Conservation (phyloP, 2,888 invertebrate genomes). For the Resseliella maxima region DNA sequence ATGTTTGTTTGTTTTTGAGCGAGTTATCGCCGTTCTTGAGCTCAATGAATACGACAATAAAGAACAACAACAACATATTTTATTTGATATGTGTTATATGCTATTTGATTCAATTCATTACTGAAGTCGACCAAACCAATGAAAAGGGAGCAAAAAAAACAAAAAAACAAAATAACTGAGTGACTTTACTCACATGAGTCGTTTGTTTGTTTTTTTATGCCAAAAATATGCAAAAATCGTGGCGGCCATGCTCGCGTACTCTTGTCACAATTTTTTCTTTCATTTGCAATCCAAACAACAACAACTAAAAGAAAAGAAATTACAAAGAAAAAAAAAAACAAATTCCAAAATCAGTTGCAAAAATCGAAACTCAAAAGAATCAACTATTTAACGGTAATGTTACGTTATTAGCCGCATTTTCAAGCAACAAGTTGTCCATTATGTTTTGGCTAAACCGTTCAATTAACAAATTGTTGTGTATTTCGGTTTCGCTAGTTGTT, state of each 20-base stretch:
- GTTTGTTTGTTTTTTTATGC: neutral
- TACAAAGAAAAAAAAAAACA: neutral
- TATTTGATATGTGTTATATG: neutral
- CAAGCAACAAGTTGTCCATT: conserved; percentile 43
- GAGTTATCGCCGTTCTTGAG: neutral
- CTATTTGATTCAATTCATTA: neutral
- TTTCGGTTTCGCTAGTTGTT: neutral
- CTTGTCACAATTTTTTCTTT: neutral
- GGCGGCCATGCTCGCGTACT: neutral
- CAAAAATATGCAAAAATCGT: neutral
- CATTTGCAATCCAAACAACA: too few species aligned
- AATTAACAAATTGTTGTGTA: conserved; percentile 36
- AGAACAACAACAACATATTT: neutral
- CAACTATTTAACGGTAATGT: neutral
- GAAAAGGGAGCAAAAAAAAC: neutral
- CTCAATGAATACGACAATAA: neutral
- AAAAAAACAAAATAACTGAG: too few species aligned
- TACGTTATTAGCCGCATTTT: neutral
- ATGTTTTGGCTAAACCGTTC: conserved; percentile 40
- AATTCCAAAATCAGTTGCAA: neutral
- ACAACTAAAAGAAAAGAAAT: too few species aligned
- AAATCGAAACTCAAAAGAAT: neutral
- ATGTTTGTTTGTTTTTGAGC: too few species aligned
- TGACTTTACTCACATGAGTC: too few species aligned
- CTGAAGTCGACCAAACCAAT: neutral